phyloP scores from a whole-genome alignment of 2,888 invertebrate species.

The Apamea crenata region DNA sequence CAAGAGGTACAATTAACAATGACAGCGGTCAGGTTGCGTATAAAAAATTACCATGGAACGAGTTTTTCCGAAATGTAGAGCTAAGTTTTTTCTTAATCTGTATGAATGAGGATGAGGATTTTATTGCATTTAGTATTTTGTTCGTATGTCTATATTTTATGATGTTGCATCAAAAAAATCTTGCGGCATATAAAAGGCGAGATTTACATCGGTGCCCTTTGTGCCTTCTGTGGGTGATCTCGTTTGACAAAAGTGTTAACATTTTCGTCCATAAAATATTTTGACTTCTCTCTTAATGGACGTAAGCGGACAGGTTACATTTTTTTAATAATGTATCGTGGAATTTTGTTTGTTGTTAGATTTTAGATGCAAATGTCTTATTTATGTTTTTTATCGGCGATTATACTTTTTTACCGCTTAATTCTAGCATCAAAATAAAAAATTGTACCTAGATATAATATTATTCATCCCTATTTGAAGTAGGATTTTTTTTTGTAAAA shows the following conservation, averaged over 20 bases:
- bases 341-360: slow-evolving; percentile 60
- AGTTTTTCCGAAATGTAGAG: slow-evolving; percentile 79
- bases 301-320: slow-evolving; percentile 75
- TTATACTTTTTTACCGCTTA: slow-evolving; percentile 11
- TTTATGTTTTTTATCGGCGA: slow-evolving; percentile 42
- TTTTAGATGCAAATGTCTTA: slow-evolving; percentile 60
- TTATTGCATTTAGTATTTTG: slow-evolving; percentile 85
- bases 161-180: slow-evolving; percentile 76
- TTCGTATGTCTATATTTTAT: slow-evolving; percentile 89
- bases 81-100: slow-evolving; percentile 74
- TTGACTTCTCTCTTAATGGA: slow-evolving; percentile 87
- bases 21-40: slow-evolving; percentile 87
- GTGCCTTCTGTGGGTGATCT: slow-evolving; percentile 84
- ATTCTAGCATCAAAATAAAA: slow-evolving; percentile 2
- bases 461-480: background rate
- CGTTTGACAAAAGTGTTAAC: slow-evolving; percentile 89
- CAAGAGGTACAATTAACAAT: slow-evolving; percentile 84
- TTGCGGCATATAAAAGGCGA: slow-evolving; percentile 82
- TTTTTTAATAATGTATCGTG: slow-evolving; percentile 64
- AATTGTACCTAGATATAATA: background rate
- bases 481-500: background rate
- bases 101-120: slow-evolving; percentile 79
- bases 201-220: slow-evolving; percentile 87
- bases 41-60: slow-evolving; percentile 79
- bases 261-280: slow-evolving; percentile 88